Evolutionary conservation across 1,140 invertebrate species (phyloP).

Genomic region (Calliopsis andreniformis): DNA sequence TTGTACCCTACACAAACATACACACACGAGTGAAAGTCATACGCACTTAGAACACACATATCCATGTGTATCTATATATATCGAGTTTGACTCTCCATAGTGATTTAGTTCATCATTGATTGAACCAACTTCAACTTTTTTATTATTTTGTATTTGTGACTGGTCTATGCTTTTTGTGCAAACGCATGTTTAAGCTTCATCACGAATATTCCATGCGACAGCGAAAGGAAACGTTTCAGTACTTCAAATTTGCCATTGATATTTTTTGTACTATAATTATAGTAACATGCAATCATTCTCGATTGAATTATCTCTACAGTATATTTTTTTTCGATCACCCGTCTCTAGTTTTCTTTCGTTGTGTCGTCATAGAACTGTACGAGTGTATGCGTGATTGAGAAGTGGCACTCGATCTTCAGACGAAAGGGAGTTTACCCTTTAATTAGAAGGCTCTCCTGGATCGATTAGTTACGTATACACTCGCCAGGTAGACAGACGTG

Average conservation of each 20-base stretch:
- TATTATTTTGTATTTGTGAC: conserved; percentile 8
- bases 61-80: conserved; percentile 19
- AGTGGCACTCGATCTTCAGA: conserved; percentile 30
- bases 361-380: background rate
- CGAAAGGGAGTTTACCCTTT: conserved; percentile 44
- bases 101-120: conserved; percentile 3
- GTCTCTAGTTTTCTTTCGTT: conserved; percentile 30
- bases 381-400: conserved; percentile 35
- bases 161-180: conserved; percentile 25
- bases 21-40: conserved; percentile 34
- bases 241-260: background rate
- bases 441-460: conserved; percentile 43
- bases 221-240: conserved; percentile 1
- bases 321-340: background rate
- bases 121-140: background rate
- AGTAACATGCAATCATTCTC: background rate
- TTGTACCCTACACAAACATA: conserved; percentile 20
- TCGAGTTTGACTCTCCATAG: conserved; percentile 7
- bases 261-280: background rate
- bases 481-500: conserved; percentile 38
- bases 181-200: conserved; percentile 37
- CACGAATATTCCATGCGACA: background rate
- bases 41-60: conserved; percentile 19
- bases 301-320: background rate
- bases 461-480: conserved; percentile 56